These are phyloP conservation scores for Enteromius radiatus DNA, from an alignment of 2,797 vertebrate genomes.

Conservation along the genomic window DNA sequence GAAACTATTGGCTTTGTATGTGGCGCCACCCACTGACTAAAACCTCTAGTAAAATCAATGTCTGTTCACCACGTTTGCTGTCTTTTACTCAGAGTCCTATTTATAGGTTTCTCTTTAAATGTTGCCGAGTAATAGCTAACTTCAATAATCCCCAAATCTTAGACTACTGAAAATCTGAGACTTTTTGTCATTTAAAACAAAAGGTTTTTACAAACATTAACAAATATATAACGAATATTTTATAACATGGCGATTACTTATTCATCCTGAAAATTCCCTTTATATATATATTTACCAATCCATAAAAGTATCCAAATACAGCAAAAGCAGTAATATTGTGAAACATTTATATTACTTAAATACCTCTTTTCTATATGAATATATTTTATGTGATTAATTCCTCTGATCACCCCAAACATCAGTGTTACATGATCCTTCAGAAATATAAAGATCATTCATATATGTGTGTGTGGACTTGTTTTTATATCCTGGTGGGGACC, in stretches of 20 bases:
- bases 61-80: neutral
- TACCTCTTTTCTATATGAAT: neutral
- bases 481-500: too few species aligned
- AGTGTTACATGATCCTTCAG: neutral
- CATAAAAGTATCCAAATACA: too few species aligned
- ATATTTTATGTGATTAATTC: neutral
- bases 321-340: too few species aligned
- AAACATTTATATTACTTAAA: too few species aligned
- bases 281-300: too few species aligned
- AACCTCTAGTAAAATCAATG: neutral
- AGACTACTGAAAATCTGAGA: neutral
- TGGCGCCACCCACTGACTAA: slow-evolving; percentile 58
- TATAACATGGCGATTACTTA: neutral
- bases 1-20: slow-evolving; percentile 25
- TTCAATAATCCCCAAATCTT: neutral
- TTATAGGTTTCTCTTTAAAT: slow-evolving; percentile 6
- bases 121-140: neutral
- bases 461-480: too few species aligned
- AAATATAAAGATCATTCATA: neutral
- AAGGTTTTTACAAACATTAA: neutral
- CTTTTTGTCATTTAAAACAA: neutral
- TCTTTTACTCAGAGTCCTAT: neutral
- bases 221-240: too few species aligned
- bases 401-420: neutral
- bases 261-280: neutral